These are phyloP conservation scores for Panzeria rudis DNA, from an alignment of 2,888 invertebrate genomes.

Conservation along the genomic window DNA sequence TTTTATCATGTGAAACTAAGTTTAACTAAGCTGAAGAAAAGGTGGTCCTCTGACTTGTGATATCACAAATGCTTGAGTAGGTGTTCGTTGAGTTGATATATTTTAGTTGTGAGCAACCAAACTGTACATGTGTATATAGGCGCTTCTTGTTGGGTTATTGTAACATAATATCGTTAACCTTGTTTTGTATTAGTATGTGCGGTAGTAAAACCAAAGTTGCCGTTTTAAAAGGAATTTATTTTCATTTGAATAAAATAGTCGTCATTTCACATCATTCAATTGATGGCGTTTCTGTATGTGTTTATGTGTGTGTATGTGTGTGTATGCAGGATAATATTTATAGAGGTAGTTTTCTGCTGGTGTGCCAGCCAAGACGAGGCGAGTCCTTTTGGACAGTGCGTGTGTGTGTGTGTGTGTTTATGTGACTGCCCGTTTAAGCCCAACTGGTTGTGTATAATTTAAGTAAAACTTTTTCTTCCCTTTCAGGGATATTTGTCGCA, in stretches of 20 bases:
- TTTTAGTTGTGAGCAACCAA: not conserved
- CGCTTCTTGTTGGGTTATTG: conserved; percentile 14
- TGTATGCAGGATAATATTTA: not conserved
- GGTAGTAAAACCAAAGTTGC: conserved; percentile 4
- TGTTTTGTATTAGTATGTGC: conserved; percentile 12
- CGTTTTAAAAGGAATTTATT: conserved; percentile 26
- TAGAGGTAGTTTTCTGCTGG: not conserved
- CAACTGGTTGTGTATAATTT: conserved; percentile 26
- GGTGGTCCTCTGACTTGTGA: not conserved
- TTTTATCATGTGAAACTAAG: not conserved
- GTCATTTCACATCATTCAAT: not conserved
- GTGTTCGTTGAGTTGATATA: conserved; percentile 23
- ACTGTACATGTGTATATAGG: not conserved
- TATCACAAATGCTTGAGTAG: conserved; percentile 24
- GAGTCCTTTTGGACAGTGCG: not conserved
- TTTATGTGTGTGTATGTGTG: not conserved
- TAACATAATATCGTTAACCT: conserved; percentile 53
- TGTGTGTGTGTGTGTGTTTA: not conserved
- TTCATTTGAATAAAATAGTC: conserved; percentile 32
- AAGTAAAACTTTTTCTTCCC: conserved; percentile 20
- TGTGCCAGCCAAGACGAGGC: not conserved
- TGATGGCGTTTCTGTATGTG: not conserved
- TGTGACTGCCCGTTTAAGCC: not conserved
- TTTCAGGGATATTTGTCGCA: conserved; percentile 27
- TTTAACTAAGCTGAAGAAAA: not conserved